Percentiles rank a stretch among this genome's conserved stretches.
Conservation (phyloP, 2,113 vertebrate genomes). For the Sander lucioperca region DNA sequence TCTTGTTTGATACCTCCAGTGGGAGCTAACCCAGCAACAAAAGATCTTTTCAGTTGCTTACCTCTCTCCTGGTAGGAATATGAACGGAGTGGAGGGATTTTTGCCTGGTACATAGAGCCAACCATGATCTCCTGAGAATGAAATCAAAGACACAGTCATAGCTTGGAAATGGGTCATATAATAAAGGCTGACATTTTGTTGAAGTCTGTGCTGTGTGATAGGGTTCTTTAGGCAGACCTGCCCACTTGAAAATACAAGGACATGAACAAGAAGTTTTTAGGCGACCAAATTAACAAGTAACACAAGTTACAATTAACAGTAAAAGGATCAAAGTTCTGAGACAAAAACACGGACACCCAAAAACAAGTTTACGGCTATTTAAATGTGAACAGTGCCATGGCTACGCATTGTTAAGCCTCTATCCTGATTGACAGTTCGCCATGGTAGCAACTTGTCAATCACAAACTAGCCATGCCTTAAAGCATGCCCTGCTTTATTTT, state of each 20-base stretch:
- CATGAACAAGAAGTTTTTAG: not conserved
- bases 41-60: conserved; percentile 59
- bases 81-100: conserved; percentile 86
- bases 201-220: not conserved
- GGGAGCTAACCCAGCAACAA: too few species aligned
- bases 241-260: not conserved
- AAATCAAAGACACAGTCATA: conserved; percentile 13
- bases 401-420: too few species aligned
- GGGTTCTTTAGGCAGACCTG: not conserved
- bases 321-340: too few species aligned
- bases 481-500: too few species aligned
- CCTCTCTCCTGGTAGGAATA: conserved; percentile 87
- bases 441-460: too few species aligned
- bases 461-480: too few species aligned
- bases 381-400: too few species aligned
- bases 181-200: not conserved
- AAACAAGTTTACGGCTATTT: too few species aligned
- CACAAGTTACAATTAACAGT: too few species aligned
- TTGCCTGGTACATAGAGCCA: conserved; percentile 93
- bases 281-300: too few species aligned
- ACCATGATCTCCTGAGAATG: conserved; percentile 93
- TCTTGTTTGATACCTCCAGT: not conserved
- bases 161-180: not conserved
- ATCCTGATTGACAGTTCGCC: too few species aligned
- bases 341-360: too few species aligned